A percentile compares a stretch with the other conserved stretches of the same genome.
Conservation (phyloP, 2,113 vertebrate species). For the Mystacornis crossleyi region DNA sequence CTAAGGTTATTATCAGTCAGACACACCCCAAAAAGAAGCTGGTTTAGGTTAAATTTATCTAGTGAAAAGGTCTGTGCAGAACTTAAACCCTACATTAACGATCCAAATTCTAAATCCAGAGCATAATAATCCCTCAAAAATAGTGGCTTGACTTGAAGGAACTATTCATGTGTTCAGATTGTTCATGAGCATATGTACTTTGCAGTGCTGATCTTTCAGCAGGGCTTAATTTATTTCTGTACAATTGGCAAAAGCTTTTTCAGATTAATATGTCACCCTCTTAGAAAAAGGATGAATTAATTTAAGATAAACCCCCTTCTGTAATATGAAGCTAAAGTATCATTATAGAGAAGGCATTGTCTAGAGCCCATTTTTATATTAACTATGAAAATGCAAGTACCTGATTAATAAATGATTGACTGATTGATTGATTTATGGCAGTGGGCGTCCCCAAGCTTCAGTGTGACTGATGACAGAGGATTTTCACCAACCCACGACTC, state of each 20-base stretch:
- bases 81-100: background rate
- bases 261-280: background rate
- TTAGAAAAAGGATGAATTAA: background rate
- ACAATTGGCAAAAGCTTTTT: background rate
- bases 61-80: slow-evolving; percentile 3
- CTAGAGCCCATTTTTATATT: slow-evolving; percentile 53
- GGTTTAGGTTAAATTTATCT: background rate
- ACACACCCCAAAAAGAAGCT: background rate
- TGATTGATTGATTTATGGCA: slow-evolving; percentile 78
- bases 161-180: background rate
- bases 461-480: slow-evolving; percentile 77
- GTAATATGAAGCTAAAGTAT: background rate
- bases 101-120: background rate
- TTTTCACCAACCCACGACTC: slow-evolving; percentile 74
- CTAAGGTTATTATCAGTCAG: background rate
- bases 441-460: slow-evolving; percentile 76
- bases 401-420: slow-evolving; percentile 70
- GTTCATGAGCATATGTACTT: background rate
- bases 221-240: background rate
- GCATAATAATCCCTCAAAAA: background rate
- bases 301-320: background rate
- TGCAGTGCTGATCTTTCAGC: background rate
- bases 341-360: slow-evolving; percentile 20
- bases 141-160: background rate
- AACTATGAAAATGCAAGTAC: slow-evolving; percentile 58